Base-by-base conservation (phyloP, 1,140 invertebrate genomes). In the Nasonia longicornis region DNA sequence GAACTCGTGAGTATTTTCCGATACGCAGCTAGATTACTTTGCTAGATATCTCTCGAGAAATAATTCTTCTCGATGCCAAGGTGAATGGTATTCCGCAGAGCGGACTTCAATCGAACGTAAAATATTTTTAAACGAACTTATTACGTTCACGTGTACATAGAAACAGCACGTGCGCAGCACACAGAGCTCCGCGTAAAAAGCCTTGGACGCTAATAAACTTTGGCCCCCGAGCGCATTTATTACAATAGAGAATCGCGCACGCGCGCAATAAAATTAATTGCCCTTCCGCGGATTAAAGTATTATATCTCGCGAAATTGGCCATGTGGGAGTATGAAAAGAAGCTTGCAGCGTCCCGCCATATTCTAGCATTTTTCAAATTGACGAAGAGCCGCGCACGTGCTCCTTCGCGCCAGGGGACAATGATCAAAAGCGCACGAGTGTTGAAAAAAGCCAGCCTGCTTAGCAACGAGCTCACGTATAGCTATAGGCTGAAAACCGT, bases 171-270 rank as follows among this genome's bases (percentile, higher is more conserved):
- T 58, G 52, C 16, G 1, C 52, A 7, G 52, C 52, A 58, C 2
- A n/a, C 16, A n/a, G 52, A 58, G 52, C 20, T 20, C 16, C 16
- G 26, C 0, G 4, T 8, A 74, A 74, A 52, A 20, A 22, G 20
- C 72, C 22, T 48, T 52, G 45, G 38, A 26, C 45, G 64, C 74
- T 71, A 81, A 72, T 80, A 84, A 84, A 81, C 81, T 75, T 22
- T 71, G 74, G 67, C 72, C 38, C n/a, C 22, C 14, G 35, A 35
- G 12, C 14, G 38, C 11, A 38, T 35, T 72, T 38, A 72, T 72
- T 72, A 35, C 70, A 42, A 72, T 71, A 7, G 12, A 72, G 38
- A 1, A 20, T 2, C 70, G 66, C 22, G 2, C 64, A 22, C 31
- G 26, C 26, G 35, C 26, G 10, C 70, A 72, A 42, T 72, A 72